phyloP scores from a whole-genome alignment of 2,113 vertebrate genomes.

The Onychostruthus taczanowskii region DNA sequence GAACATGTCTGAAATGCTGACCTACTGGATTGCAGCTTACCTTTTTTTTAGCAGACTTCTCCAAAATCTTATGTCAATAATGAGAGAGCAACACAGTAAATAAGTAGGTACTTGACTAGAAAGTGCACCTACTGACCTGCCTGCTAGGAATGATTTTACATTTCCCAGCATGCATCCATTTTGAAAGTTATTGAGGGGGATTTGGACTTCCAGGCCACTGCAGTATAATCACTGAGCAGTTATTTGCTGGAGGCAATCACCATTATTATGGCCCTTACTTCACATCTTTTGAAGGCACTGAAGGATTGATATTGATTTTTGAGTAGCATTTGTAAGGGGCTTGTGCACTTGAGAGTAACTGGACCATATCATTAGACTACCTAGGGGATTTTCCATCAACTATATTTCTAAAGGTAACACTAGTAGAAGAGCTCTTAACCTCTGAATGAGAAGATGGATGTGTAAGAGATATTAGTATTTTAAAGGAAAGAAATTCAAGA shows the following conservation, averaged over 20 bases:
- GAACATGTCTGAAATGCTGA: not conserved
- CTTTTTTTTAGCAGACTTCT: not conserved
- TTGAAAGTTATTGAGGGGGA: not conserved
- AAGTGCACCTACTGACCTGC: not conserved
- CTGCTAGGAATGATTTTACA: not conserved
- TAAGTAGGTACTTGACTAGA: not conserved
- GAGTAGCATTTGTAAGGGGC: not conserved
- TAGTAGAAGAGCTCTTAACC: not conserved
- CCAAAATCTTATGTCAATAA: not conserved
- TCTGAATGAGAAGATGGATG: not conserved
- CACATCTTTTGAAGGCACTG: not conserved
- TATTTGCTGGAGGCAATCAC: not conserved
- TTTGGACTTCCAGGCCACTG: not conserved
- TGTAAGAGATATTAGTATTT: not conserved
- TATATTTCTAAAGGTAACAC: not conserved
- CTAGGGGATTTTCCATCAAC: not conserved
- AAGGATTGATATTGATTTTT: slow-evolving; percentile 29
- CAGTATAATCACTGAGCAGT: not conserved
- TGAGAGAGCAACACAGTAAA: not conserved
- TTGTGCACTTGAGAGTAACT: not conserved
- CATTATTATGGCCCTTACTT: not conserved
- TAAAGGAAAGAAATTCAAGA: not conserved
- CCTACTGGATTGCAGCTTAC: not conserved
- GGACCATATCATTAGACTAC: not conserved
- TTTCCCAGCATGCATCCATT: not conserved